Conservation (phyloP, 2,113 vertebrate genomes). For the Hippocampus barbouri region DNA sequence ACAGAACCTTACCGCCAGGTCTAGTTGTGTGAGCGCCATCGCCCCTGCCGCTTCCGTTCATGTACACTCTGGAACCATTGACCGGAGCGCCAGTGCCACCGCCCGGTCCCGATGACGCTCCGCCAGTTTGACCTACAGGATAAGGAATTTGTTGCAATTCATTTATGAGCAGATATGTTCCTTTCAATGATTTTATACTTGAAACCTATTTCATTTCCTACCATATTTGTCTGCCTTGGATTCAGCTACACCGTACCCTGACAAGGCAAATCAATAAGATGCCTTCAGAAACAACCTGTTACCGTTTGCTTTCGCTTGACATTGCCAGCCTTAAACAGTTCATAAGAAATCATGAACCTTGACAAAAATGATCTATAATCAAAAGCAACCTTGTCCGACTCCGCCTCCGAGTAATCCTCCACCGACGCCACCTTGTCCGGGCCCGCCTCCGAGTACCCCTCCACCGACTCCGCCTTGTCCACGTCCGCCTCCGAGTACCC, state of each 20-base stretch:
- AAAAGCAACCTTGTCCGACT: slow-evolving; percentile 35
- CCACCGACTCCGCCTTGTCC: slow-evolving; percentile 11
- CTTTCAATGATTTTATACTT: background rate
- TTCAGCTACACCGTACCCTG: slow-evolving; percentile 52
- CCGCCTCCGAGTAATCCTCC: too few species aligned
- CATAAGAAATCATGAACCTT: background rate
- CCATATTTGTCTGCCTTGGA: slow-evolving; percentile 69
- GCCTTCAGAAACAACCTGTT: background rate
- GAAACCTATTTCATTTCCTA: slow-evolving; percentile 29
- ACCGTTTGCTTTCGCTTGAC: background rate
- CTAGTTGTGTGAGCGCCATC: slow-evolving; percentile 24
- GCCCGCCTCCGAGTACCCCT: slow-evolving; percentile 20
- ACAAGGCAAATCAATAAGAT: background rate
- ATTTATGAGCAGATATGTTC: background rate
- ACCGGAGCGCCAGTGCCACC: background rate
- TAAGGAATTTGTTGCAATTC: background rate
- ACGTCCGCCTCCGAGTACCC: background rate
- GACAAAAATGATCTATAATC: background rate
- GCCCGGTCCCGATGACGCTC: slow-evolving; percentile 37
- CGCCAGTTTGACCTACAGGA: slow-evolving; percentile 52
- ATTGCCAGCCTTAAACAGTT: too few species aligned
- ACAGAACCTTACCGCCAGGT: slow-evolving; percentile 40
- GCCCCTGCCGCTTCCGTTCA: slow-evolving; percentile 27
- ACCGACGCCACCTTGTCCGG: background rate
- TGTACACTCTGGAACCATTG: slow-evolving; percentile 15